Conservation (phyloP, 1,140 invertebrate species). For the Panagrolaimus sp. region DNA sequence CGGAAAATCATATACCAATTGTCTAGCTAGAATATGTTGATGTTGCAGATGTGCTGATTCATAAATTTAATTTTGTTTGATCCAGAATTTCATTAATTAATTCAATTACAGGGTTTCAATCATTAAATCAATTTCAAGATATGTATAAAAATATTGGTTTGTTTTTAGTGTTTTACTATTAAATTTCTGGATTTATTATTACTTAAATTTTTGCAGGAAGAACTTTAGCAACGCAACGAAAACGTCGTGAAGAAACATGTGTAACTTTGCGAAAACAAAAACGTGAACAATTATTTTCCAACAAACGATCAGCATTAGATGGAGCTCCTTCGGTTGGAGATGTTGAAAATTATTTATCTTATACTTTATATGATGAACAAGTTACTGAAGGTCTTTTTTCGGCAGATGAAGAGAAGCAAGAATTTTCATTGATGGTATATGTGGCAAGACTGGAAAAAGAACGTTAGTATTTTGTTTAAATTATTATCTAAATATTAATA, state of each 20-base stretch:
- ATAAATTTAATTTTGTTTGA: too few relatives aligned
- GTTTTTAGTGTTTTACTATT: neutral
- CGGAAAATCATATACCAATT: too few relatives aligned
- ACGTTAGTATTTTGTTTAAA: neutral
- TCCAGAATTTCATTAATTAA: too few relatives aligned
- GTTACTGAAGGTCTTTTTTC: neutral
- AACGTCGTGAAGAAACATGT: neutral
- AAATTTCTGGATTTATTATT: neutral
- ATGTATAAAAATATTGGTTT: conserved; percentile 13
- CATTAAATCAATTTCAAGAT: too few relatives aligned
- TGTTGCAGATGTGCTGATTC: too few relatives aligned
- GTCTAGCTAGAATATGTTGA: too few relatives aligned
- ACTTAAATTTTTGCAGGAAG: neutral
- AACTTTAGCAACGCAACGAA: neutral
- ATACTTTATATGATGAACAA: conserved; percentile 1
- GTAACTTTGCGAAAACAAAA: neutral
- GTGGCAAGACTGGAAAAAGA: neutral
- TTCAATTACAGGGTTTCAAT: too few relatives aligned
- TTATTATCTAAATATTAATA: too few relatives aligned
- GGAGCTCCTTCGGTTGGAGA: neutral
- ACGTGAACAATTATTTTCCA: conserved; percentile 1
- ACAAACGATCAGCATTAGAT: neutral
- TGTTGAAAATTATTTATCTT: neutral
- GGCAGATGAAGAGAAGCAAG: neutral
- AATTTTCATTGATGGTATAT: conserved; percentile 9